These are phyloP conservation scores for Hydrochoerus hydrochaeris DNA, from an alignment of 2,113 vertebrate species.

Conservation along the genomic window DNA sequence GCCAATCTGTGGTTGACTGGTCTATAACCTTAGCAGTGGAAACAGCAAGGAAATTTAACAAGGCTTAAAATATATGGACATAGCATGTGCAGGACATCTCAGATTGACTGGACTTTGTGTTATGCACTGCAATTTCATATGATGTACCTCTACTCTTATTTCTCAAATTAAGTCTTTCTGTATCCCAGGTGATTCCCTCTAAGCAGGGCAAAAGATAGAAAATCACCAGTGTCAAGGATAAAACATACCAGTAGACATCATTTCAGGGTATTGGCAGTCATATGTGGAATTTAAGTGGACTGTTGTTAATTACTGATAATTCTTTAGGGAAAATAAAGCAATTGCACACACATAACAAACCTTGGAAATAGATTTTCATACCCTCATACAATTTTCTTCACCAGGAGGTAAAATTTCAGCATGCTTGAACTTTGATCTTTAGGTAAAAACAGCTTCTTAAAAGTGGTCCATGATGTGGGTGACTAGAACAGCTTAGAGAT, in stretches of 20 bases:
- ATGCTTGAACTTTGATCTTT: background rate
- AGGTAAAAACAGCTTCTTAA: conserved; percentile 23
- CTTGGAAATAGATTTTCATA: conserved; percentile 40
- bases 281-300: conserved; percentile 15
- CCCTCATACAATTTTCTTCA: background rate
- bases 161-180: background rate
- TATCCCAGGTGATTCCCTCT: background rate
- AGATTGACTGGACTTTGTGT: background rate
- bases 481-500: background rate
- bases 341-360: background rate
- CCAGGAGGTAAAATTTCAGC: background rate
- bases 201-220: background rate
- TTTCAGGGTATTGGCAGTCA: background rate
- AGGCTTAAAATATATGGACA: background rate
- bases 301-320: background rate
- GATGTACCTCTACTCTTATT: background rate
- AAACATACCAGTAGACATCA: background rate
- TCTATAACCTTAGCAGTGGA: background rate
- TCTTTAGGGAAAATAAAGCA: conserved; percentile 44
- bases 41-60: background rate
- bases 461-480: background rate
- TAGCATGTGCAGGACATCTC: background rate
- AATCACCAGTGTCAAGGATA: background rate
- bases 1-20: background rate
- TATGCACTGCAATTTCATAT: background rate